Conservation (phyloP, 2,797 vertebrate species). For the Spinus pinus region DNA sequence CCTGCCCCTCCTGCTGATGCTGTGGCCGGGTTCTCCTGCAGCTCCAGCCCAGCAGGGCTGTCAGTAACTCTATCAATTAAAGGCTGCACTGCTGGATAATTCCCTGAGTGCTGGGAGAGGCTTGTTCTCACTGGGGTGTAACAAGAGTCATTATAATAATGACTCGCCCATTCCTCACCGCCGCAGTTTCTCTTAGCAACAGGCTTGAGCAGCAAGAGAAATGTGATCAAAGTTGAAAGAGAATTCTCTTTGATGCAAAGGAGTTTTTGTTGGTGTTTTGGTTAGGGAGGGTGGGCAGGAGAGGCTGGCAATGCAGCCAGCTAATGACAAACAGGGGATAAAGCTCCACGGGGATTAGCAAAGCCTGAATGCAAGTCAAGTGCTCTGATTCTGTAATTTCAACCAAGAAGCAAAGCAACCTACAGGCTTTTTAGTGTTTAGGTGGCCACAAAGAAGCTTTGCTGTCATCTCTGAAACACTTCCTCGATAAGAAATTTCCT, state of each 20-base stretch:
- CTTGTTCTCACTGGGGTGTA: conserved; percentile 47
- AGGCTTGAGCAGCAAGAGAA: not conserved
- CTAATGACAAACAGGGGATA: conserved; percentile 51
- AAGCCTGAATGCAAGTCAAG: conserved; percentile 62
- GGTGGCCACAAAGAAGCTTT: conserved; percentile 45
- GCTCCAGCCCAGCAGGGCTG: conserved; percentile 13
- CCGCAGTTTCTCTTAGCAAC: conserved; percentile 48
- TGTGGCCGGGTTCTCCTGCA: not conserved
- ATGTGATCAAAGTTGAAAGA: conserved; percentile 32
- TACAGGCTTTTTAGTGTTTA: conserved; percentile 46
- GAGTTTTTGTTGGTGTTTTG: conserved; percentile 61
- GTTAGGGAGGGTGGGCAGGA: not conserved
- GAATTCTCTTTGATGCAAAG: conserved; percentile 53
- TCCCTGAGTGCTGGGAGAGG: not conserved
- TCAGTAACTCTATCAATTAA: conserved; percentile 37
- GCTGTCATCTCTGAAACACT: conserved; percentile 40
- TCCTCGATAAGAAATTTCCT: conserved; percentile 48
- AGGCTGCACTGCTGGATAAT: not conserved
- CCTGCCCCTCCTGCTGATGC: not conserved
- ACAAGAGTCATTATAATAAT: conserved; percentile 49
- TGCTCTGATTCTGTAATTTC: conserved; percentile 68
- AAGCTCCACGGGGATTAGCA: conserved; percentile 44
- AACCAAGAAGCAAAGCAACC: conserved; percentile 54
- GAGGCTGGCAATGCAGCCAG: conserved; percentile 23
- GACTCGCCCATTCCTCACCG: not conserved